Base-by-base conservation (phyloP, 2,113 vertebrate genomes). In the Ifrita kowaldi region DNA sequence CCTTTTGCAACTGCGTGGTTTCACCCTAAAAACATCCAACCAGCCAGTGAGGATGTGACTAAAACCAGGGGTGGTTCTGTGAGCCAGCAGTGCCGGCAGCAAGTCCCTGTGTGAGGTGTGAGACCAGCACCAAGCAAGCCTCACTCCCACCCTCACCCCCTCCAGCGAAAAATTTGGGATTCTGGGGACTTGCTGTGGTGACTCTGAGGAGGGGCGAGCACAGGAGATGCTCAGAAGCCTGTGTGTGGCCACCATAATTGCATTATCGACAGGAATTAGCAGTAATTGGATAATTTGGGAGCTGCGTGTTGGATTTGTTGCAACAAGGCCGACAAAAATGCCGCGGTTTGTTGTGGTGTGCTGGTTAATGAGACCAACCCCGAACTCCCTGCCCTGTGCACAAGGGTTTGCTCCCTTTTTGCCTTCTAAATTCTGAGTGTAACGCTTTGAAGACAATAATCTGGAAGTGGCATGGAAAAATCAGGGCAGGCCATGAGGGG, bases 51-150 rank as follows among this genome's bases (percentile, higher is more conserved):
- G 60, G 30, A 26, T 7, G 39, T 67, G 24, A 4, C 19, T 42
- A 22, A 33, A 21, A 10, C 0, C 46, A 47, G 30, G 13, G 56
- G 7, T 33, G 9, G 0, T 21, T 33, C 12, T 49, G 0, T 19
- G 59, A 59, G 4, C 56, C 50, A 63, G 75, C 79, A 73, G 30
- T 8, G 63, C 16, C 30, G 6, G 64, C 65, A 60, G 39, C 21
- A 49, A 55, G 30, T 15, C 41, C 15, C 28, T 35, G 18, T 27
- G 9, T 30, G 44, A 46, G n/a, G 37, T 6, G 0, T 3, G 30
- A 52, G 44, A 42, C 14, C 5, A 55, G 24, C 56, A 32, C 30
- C 47, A 56, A 10, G 13, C 27, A 6, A 11, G 60, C 21, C 52
- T 11, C 5, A 1, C 16, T 46, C 13, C 28, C 62, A 67, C 50